A percentile compares a stretch with the other conserved stretches of the same genome.
These are phyloP conservation scores for Dicyrtoma fusca DNA, from an alignment of 2,888 invertebrate species.

Conservation along the genomic window DNA sequence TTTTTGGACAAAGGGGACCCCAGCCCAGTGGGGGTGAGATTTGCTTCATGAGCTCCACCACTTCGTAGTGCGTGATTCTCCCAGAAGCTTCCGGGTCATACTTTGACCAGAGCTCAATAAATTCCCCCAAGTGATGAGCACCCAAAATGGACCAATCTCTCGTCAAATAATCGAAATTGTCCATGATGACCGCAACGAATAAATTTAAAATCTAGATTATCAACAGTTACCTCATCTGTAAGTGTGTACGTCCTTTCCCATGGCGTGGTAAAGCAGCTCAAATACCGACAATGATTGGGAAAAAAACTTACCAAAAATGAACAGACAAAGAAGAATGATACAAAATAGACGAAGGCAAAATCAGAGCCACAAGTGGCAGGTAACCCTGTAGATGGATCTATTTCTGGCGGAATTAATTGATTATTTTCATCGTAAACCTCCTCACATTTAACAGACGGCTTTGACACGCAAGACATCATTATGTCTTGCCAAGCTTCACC, in stretches of 20 bases:
- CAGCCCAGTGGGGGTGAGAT: constrained; percentile 68
- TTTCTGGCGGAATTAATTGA: constrained; percentile 30
- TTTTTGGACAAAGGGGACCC: constrained; percentile 68
- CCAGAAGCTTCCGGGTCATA: constrained; percentile 69
- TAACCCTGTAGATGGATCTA: constrained; percentile 58
- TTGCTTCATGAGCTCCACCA: constrained; percentile 66
- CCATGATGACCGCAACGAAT: constrained; percentile 69
- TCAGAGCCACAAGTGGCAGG: constrained; percentile 62
- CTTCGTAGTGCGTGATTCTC: constrained; percentile 68
- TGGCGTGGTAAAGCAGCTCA: not conserved
- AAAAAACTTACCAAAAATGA: constrained; percentile 65
- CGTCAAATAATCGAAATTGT: constrained; percentile 69
- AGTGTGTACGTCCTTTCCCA: too few species aligned
- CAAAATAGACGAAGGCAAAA: constrained; percentile 67
- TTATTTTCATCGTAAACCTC: constrained; percentile 35
- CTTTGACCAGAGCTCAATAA: constrained; percentile 67
- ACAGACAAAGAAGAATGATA: constrained; percentile 68
- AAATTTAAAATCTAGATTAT: constrained; percentile 65
- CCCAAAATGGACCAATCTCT: constrained; percentile 70
- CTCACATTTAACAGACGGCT: constrained; percentile 66
- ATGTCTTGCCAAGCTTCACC: constrained; percentile 69
- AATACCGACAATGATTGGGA: too few species aligned
- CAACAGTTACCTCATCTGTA: not conserved
- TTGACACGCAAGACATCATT: constrained; percentile 66
- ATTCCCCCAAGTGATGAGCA: constrained; percentile 68